phyloP scores from a whole-genome alignment of 1,140 invertebrate species.

The Drosophila novamexicana region DNA sequence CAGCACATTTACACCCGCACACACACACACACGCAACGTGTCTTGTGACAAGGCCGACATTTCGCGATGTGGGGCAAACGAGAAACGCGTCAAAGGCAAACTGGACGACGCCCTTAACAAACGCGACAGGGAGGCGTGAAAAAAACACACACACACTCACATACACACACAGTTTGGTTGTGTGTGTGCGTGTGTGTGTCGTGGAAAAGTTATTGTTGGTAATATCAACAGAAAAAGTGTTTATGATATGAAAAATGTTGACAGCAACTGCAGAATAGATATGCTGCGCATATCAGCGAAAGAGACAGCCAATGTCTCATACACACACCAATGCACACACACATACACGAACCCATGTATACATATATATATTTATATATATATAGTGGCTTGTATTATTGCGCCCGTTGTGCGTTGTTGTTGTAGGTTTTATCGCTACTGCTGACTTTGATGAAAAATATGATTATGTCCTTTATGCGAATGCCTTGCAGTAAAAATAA shows the following conservation, averaged over 20 bases:
- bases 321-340: constrained; percentile 1
- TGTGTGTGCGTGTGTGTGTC: constrained; percentile 21
- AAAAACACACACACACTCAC: constrained; percentile 25
- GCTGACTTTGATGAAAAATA: constrained; percentile 83
- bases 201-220: constrained; percentile 79
- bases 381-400: constrained; percentile 48
- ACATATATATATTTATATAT: constrained; percentile 10
- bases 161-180: background rate
- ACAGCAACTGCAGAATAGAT: constrained; percentile 79
- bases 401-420: constrained; percentile 40
- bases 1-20: constrained; percentile 12
- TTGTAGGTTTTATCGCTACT: constrained; percentile 81
- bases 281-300: constrained; percentile 40
- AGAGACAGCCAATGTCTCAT: constrained; percentile 16
- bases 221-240: constrained; percentile 83
- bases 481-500: constrained; percentile 83
- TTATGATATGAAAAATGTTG: constrained; percentile 83
- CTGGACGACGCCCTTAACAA: constrained; percentile 29
- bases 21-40: constrained; percentile 17
- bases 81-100: constrained; percentile 34
- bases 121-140: constrained; percentile 55
- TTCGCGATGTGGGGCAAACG: constrained; percentile 39
- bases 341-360: background rate
- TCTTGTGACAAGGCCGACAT: constrained; percentile 35
- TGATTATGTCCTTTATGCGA: constrained; percentile 83